phyloP scores from a whole-genome alignment of 2,888 invertebrate genomes.

The Xylocampa areola region DNA sequence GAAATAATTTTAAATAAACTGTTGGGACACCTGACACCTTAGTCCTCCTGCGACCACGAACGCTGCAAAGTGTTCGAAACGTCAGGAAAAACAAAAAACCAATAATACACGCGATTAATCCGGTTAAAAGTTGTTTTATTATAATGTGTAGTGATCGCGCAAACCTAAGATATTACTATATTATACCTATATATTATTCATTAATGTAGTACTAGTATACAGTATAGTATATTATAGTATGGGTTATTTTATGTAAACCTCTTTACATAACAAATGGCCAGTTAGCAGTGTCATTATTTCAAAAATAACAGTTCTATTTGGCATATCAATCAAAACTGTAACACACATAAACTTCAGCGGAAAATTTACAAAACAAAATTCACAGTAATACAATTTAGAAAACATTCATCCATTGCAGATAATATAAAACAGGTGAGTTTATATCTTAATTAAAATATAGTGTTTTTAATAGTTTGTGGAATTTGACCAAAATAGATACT shows the following conservation, averaged over 20 bases:
- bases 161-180: too few relatives aligned
- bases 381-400: slow-evolving; percentile 42
- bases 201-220: too few relatives aligned
- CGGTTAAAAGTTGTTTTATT: too few relatives aligned
- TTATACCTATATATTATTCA: too few relatives aligned
- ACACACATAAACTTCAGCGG: slow-evolving; percentile 52
- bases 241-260: slow-evolving; percentile 8
- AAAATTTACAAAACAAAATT: slow-evolving; percentile 61
- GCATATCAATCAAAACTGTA: slow-evolving; percentile 61
- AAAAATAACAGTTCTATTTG: slow-evolving; percentile 65
- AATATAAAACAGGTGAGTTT: slow-evolving; percentile 53
- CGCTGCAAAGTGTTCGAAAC: too few relatives aligned
- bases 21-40: too few relatives aligned
- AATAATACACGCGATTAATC: too few relatives aligned
- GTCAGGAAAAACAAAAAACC: too few relatives aligned
- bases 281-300: slow-evolving; percentile 49
- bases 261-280: slow-evolving; percentile 26
- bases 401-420: slow-evolving; percentile 26
- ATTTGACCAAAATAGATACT: slow-evolving; percentile 67
- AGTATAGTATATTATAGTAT: too few relatives aligned
- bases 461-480: slow-evolving; percentile 40
- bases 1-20: too few relatives aligned
- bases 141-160: too few relatives aligned
- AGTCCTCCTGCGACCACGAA: too few relatives aligned
- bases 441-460: slow-evolving; percentile 17